Evolutionary conservation across 2,888 invertebrate genomes (phyloP).

Genomic region (Eueremaeus valkanovi): DNA sequence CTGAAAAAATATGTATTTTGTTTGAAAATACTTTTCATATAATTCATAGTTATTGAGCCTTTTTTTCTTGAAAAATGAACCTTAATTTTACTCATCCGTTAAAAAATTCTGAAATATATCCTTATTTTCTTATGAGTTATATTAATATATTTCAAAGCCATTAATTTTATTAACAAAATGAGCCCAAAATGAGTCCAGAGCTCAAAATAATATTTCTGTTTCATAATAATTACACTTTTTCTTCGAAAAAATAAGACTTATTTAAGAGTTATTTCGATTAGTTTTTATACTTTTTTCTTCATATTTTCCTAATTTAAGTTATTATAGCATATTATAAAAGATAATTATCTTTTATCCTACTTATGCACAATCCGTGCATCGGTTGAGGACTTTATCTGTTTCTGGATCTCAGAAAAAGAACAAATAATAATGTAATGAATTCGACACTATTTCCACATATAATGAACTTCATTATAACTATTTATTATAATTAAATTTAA

Average conservation of each 20-base stretch:
- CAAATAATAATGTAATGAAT: too few relatives aligned
- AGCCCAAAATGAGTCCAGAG: background rate
- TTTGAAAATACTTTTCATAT: too few relatives aligned
- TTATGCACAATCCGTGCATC: constrained; percentile 14
- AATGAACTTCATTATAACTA: too few relatives aligned
- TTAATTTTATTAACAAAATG: background rate
- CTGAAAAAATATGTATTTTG: too few relatives aligned
- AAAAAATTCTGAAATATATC: background rate
- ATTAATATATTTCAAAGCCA: background rate
- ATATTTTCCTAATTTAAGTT: background rate
- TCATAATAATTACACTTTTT: background rate
- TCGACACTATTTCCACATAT: too few relatives aligned
- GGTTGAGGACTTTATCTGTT: background rate
- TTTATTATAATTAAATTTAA: too few relatives aligned
- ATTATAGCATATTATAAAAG: background rate
- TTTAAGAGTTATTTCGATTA: too few relatives aligned
- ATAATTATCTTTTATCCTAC: background rate
- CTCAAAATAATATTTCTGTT: background rate
- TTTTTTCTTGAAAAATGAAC: background rate
- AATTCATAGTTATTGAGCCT: too few relatives aligned
- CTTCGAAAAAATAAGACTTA: background rate
- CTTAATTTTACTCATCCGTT: background rate
- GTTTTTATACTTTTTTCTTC: background rate
- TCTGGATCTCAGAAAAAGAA: background rate
- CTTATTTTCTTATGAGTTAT: background rate